Base-by-base conservation (phyloP, 2,797 vertebrate genomes). In the Lutjanus campechanus region DNA sequence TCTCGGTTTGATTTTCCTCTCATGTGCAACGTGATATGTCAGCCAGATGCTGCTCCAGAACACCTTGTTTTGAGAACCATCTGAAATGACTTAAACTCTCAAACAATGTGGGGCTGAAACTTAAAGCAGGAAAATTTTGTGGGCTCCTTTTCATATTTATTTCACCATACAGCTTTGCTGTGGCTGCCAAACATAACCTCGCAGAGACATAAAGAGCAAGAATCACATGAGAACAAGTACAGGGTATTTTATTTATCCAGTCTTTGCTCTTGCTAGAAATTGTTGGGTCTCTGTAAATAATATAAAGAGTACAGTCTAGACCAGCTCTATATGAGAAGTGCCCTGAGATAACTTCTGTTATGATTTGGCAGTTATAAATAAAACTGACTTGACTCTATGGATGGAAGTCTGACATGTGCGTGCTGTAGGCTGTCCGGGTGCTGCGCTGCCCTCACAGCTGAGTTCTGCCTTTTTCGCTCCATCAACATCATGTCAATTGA, bases 51-150 rank as follows among this genome's bases (percentile, higher is more conserved):
- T 19, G 62, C 29, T 62, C 19, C 69, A 78, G 60, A 73, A n/a
- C 12, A 76, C 54, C 66, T 86, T 65, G 44, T 80, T 83, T 79
- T 79, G 25, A 78, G 76, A 78, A 62, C 61, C 83, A 74, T 85
- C 77, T 84, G 86, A 85, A 84, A 79, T 4, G 1, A 66, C 7
- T 82, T 73, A 46, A 73, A 62, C 59, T 59, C 54, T 79, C 11
- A 67, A 56, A 73, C 1, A 63, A 44, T 1, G 20, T 17, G 11
- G 44, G 19, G 63, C 47, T 55, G 50, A 46, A 75, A 29, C 9
- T 40, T 49, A 63, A 11, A 61, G 54, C 40, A 15, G 58, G 67
- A 77, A 66, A 16, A 49, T 44, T 73, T 76, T 44, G 1, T 22
- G 46, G 60, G 11, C 11, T 78, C 1, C 1, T 71, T 55, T 81